These are phyloP conservation scores for Calcarius lapponicus DNA, from an alignment of 2,797 vertebrate genomes.

Conservation along the genomic window DNA sequence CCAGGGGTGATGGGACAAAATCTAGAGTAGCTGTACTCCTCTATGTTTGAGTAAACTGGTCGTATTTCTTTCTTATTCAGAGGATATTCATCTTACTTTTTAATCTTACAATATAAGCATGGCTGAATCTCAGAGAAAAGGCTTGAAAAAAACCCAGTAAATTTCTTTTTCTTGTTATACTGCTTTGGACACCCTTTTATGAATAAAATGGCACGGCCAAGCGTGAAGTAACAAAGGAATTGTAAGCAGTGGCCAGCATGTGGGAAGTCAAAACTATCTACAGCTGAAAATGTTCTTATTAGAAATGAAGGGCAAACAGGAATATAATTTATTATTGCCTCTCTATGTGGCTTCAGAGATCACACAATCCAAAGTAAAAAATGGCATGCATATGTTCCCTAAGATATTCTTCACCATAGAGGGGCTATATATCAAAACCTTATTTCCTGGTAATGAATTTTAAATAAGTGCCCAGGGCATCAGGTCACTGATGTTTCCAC, in stretches of 20 bases:
- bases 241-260: not conserved
- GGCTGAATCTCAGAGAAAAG: not conserved
- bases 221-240: slow-evolving; percentile 32
- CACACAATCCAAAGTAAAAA: slow-evolving; percentile 47
- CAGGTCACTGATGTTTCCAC: slow-evolving; percentile 74
- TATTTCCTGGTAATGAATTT: slow-evolving; percentile 76
- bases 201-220: not conserved
- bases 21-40: not conserved
- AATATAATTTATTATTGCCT: slow-evolving; percentile 50
- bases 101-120: not conserved
- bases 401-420: slow-evolving; percentile 59
- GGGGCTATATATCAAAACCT: slow-evolving; percentile 67
- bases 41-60: not conserved
- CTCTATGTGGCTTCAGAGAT: slow-evolving; percentile 34
- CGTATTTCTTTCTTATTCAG: not conserved
- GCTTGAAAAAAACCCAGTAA: not conserved
- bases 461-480: slow-evolving; percentile 65
- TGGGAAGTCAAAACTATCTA: slow-evolving; percentile 38
- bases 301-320: slow-evolving; percentile 44
- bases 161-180: not conserved
- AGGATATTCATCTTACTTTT: not conserved
- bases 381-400: slow-evolving; percentile 31
- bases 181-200: not conserved
- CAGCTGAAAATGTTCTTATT: slow-evolving; percentile 29
- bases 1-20: not conserved